Evolutionary conservation across 2,888 invertebrate genomes (phyloP).

Genomic region (Sesia bembeciformis): DNA sequence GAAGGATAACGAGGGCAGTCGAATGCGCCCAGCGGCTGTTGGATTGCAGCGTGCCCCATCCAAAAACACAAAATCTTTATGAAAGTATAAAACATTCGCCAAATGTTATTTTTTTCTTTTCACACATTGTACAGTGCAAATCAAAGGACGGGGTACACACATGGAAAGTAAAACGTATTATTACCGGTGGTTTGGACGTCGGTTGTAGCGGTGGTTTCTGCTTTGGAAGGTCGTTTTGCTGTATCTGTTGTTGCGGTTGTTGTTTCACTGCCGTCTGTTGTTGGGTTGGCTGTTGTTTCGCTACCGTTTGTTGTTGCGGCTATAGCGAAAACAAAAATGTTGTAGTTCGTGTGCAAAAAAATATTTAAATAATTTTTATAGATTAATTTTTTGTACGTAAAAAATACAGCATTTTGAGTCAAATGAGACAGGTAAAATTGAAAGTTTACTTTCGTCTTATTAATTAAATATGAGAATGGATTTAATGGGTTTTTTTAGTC

Average conservation of each 20-base stretch:
- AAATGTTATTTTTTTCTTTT: not conserved
- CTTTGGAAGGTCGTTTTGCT: constrained; percentile 4
- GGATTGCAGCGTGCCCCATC: too few species aligned
- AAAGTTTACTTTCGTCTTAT: too few species aligned
- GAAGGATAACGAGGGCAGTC: too few species aligned
- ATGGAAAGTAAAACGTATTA: constrained; percentile 3
- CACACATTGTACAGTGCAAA: constrained; percentile 1
- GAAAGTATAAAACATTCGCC: too few species aligned
- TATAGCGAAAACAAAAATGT: not conserved
- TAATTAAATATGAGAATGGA: too few species aligned
- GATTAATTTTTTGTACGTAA: too few species aligned
- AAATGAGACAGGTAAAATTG: too few species aligned
- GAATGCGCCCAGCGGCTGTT: too few species aligned
- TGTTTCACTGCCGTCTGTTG: constrained; percentile 12
- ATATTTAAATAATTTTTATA: too few species aligned
- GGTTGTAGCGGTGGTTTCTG: constrained; percentile 18
- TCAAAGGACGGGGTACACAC: not conserved
- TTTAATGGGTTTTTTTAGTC: too few species aligned
- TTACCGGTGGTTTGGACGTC: constrained; percentile 34
- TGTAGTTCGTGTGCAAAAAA: not conserved
- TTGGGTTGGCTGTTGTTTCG: not conserved
- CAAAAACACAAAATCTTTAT: too few species aligned
- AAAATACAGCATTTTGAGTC: too few species aligned
- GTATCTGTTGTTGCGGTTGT: constrained; percentile 17
- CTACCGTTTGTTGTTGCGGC: not conserved